Evolutionary conservation across 2,113 vertebrate genomes (phyloP).

Genomic region (Papio anubis): DNA sequence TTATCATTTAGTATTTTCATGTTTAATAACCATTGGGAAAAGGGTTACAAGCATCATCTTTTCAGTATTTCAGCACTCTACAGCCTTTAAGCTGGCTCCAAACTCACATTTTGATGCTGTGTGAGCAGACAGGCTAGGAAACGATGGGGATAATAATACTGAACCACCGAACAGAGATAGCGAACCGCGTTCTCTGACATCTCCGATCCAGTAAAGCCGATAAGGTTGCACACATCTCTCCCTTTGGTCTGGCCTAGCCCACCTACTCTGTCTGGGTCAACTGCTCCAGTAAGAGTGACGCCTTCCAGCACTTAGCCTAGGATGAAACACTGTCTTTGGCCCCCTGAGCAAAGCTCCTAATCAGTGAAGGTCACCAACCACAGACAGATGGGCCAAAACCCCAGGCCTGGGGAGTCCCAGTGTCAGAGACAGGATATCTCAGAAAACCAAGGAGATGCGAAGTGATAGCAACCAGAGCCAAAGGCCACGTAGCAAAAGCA

Average conservation of each 20-base stretch:
- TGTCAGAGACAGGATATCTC: neutral
- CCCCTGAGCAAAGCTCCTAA: neutral
- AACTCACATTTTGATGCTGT: fast-evolving
- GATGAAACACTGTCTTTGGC: neutral
- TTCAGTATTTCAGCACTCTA: neutral
- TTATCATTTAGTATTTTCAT: neutral
- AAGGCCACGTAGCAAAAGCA: neutral
- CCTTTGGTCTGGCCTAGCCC: neutral
- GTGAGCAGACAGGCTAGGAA: neutral
- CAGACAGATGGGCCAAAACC: neutral
- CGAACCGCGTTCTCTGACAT: neutral
- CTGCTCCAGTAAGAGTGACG: neutral
- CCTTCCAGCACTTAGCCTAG: neutral
- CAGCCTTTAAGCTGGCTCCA: neutral
- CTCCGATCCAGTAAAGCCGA: neutral
- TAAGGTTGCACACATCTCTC: neutral
- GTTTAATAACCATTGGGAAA: neutral
- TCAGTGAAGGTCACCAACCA: neutral
- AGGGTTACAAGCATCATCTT: neutral
- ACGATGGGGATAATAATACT: fast-evolving
- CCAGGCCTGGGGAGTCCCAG: neutral
- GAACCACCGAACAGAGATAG: neutral
- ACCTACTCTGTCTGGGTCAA: neutral
- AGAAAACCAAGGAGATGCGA: neutral
- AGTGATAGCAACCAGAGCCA: no score